Percentiles rank a stretch among this genome's conserved stretches.
Conservation (phyloP, 2,888 invertebrate species). For the Myathropa florea region DNA sequence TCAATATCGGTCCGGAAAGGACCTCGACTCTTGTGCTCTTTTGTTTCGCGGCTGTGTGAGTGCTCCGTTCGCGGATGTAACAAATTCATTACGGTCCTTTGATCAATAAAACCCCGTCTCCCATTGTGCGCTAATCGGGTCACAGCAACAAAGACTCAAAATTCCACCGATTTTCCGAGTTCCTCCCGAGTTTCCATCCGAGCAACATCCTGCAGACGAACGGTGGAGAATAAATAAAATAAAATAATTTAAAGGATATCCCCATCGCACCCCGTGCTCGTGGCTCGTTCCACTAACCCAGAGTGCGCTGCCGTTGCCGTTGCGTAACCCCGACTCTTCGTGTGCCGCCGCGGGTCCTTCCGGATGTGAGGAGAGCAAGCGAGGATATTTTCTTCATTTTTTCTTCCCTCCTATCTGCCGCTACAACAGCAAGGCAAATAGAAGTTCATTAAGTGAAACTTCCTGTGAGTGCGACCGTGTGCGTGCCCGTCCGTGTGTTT, state of each 20-base stretch:
- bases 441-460: constrained; percentile 67
- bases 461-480: neutral
- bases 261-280: constrained; percentile 23
- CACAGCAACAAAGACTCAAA: neutral
- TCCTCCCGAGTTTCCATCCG: constrained; percentile 3
- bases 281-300: constrained; percentile 59
- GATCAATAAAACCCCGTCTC: constrained; percentile 47
- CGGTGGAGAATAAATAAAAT: constrained; percentile 14
- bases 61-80: constrained; percentile 16
- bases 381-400: constrained; percentile 35
- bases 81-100: constrained; percentile 38
- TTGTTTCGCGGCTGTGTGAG: constrained; percentile 1
- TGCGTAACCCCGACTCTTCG: constrained; percentile 49
- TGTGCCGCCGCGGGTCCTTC: constrained; percentile 48
- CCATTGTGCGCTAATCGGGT: neutral
- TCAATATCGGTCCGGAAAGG: constrained; percentile 37
- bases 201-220: neutral
- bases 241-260: constrained; percentile 18
- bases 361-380: constrained; percentile 25
- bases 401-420: constrained; percentile 12
- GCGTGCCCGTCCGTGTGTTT: constrained; percentile 16
- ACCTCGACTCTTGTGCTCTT: constrained; percentile 24
- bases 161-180: neutral
- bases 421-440: constrained; percentile 62
- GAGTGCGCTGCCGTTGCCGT: constrained; percentile 47